phyloP scores from a whole-genome alignment of 2,113 vertebrate genomes.

The human region GRCh38 chr2:104327001-104327500 shows the following conservation, averaged over 20 bases:
- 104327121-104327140: neutral
- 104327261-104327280: neutral
- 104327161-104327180: neutral
- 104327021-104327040: neutral
- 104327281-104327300: neutral
- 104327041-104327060: rapidly evolving
- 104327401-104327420: neutral
- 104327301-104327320: neutral
- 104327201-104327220: neutral
- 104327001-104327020: neutral
- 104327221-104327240: neutral
- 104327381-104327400: neutral
- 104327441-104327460: neutral
- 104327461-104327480: neutral
- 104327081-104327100: neutral
- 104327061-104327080: neutral
- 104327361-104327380: neutral
- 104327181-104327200: neutral
- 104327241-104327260: neutral
- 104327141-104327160: neutral
- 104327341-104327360: neutral
- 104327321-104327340: neutral
- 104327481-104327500: neutral
- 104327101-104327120: neutral
- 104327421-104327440: neutral